Percentiles rank a stretch among this genome's conserved stretches.
Conservation (phyloP, 2,888 invertebrate genomes). For the Trissolcus japonicus region DNA sequence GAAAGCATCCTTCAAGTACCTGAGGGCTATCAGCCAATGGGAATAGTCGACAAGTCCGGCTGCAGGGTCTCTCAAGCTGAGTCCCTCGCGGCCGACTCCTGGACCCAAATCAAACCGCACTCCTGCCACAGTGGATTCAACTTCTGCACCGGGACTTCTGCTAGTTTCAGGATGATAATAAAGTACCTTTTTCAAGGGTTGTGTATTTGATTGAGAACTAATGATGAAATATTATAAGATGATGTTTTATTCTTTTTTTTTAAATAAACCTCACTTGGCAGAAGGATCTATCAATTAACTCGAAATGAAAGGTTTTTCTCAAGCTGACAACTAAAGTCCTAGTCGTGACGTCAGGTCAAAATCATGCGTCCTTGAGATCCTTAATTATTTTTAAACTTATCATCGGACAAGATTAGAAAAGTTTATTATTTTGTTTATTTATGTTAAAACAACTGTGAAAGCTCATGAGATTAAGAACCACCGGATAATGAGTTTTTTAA, state of each 20-base stretch:
- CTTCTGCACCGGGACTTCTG: slow-evolving; percentile 74
- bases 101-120: slow-evolving; percentile 76
- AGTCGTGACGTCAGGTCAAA: too few species aligned
- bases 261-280: slow-evolving; percentile 45
- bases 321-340: background rate
- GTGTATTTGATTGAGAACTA: background rate
- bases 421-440: background rate
- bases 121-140: slow-evolving; percentile 75
- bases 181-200: slow-evolving; percentile 56
- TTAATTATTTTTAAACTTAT: background rate
- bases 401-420: background rate
- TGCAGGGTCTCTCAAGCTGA: slow-evolving; percentile 78
- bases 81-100: slow-evolving; percentile 78
- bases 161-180: slow-evolving; percentile 63
- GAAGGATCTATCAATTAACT: slow-evolving; percentile 19
- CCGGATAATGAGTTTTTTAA: slow-evolving; percentile 27
- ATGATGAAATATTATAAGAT: background rate
- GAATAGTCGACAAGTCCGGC: slow-evolving; percentile 80
- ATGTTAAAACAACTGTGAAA: slow-evolving; percentile 3
- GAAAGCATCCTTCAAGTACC: slow-evolving; percentile 75
- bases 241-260: background rate
- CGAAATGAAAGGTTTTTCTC: background rate
- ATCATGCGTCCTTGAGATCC: too few species aligned
- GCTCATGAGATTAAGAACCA: slow-evolving; percentile 25
- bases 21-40: slow-evolving; percentile 79